Percentiles rank a stretch among this genome's conserved stretches.
phyloP scores from a whole-genome alignment of 2,888 invertebrate genomes.

The Ischnus inquisitorius region DNA sequence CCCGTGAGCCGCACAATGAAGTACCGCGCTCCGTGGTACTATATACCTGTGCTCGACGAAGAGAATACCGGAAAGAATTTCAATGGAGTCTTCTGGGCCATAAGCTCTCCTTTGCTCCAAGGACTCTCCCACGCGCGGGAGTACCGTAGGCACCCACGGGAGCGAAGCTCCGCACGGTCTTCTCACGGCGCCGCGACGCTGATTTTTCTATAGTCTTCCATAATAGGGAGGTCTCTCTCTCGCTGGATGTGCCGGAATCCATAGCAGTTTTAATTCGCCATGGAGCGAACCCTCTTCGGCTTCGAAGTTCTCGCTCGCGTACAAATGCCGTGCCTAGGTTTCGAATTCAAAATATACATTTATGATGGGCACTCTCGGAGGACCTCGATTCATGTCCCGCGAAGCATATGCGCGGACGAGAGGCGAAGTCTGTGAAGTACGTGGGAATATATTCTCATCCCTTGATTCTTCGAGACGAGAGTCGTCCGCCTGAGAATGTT shows the following conservation, averaged over 20 bases:
- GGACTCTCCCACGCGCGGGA: slow-evolving; percentile 79
- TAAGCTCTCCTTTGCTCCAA: slow-evolving; percentile 68
- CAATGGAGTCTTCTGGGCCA: slow-evolving; percentile 68
- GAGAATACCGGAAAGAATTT: slow-evolving; percentile 72
- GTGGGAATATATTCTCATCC: slow-evolving; percentile 73
- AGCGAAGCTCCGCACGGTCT: slow-evolving; percentile 45
- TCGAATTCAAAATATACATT: slow-evolving; percentile 15
- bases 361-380: slow-evolving; percentile 41
- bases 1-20: slow-evolving; percentile 14
- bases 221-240: slow-evolving; percentile 47
- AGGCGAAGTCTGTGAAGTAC: slow-evolving; percentile 74
- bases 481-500: slow-evolving; percentile 66
- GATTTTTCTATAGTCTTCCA: slow-evolving; percentile 74
- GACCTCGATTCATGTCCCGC: slow-evolving; percentile 68
- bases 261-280: slow-evolving; percentile 71
- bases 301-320: slow-evolving; percentile 42
- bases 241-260: slow-evolving; percentile 66
- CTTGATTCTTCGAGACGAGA: slow-evolving; percentile 7
- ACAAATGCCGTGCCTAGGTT: background rate
- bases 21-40: slow-evolving; percentile 24
- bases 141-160: slow-evolving; percentile 29
- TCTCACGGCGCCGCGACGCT: slow-evolving; percentile 66
- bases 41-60: slow-evolving; percentile 54
- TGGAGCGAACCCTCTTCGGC: slow-evolving; percentile 50
- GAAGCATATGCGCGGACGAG: slow-evolving; percentile 59